A percentile compares a stretch with the other conserved stretches of the same genome.
phyloP scores from a whole-genome alignment of 2,888 invertebrate genomes.

The Acleris laterana region DNA sequence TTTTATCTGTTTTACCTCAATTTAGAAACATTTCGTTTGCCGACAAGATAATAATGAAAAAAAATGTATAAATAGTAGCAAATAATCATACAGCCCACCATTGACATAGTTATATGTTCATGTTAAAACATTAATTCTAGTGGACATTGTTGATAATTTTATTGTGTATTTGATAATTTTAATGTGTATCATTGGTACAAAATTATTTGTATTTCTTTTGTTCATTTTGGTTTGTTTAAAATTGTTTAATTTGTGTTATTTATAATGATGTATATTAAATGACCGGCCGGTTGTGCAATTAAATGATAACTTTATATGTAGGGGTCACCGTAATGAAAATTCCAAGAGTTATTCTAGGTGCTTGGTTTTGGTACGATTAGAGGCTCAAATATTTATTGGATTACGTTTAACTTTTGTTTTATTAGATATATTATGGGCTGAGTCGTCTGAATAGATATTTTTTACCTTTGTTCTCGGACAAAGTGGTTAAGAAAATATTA shows the following conservation, averaged over 20 bases:
- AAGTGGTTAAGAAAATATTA: constrained; percentile 54
- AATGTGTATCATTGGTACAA: constrained; percentile 35
- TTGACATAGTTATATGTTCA: constrained; percentile 33
- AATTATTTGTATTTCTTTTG: constrained; percentile 35
- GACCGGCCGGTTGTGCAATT: constrained; percentile 82
- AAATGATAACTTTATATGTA: constrained; percentile 47
- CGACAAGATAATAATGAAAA: constrained; percentile 4
- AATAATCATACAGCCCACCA: constrained; percentile 40
- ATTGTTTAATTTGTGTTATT: constrained; percentile 19
- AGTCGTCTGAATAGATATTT: constrained; percentile 48
- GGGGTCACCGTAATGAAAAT: constrained; percentile 44
- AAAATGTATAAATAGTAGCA: constrained; percentile 29
- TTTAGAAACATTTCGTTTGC: neutral
- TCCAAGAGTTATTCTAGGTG: constrained; percentile 58
- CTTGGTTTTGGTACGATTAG: constrained; percentile 64
- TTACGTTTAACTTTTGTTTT: constrained; percentile 13
- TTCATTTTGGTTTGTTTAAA: constrained; percentile 29
- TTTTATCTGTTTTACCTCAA: constrained; percentile 21
- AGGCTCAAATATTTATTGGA: constrained; percentile 54
- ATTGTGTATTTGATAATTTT: constrained; percentile 6
- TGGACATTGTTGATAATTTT: constrained; percentile 14
- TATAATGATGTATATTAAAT: constrained; percentile 41
- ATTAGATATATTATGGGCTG: constrained; percentile 41
- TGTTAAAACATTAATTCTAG: constrained; percentile 40
- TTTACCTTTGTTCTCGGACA: constrained; percentile 51